phyloP scores from a whole-genome alignment of 1,140 invertebrate species.

The Drosophila setifemur region DNA sequence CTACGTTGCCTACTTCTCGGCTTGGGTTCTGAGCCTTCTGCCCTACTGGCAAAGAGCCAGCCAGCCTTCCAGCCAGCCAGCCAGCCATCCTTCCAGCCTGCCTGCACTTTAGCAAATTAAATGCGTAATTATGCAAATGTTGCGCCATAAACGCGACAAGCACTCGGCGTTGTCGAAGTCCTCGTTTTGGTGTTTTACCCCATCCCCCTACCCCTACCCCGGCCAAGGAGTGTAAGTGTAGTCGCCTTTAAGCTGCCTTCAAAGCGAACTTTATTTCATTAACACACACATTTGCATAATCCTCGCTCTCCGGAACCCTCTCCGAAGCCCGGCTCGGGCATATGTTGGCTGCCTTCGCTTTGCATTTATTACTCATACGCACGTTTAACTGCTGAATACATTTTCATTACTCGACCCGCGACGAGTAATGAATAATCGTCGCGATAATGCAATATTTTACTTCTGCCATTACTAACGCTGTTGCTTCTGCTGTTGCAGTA shows the following conservation, averaged over 20 bases:
- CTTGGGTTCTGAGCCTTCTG: constrained; percentile 5
- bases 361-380: constrained; percentile 79
- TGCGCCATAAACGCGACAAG: constrained; percentile 69
- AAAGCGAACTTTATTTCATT: constrained; percentile 79
- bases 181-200: constrained; percentile 17
- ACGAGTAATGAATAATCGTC: constrained; percentile 71
- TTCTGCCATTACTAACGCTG: constrained; percentile 1
- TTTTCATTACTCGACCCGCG: constrained; percentile 70
- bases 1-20: constrained; percentile 24
- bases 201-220: neutral
- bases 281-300: constrained; percentile 75
- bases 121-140: constrained; percentile 80
- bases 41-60: constrained; percentile 13
- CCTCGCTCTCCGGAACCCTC: constrained; percentile 13
- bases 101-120: constrained; percentile 77
- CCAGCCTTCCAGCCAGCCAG: constrained; percentile 11
- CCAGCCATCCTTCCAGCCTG: constrained; percentile 18
- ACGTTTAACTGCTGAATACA: constrained; percentile 75
- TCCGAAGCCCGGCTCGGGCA: neutral
- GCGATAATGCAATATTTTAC: constrained; percentile 56
- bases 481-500: constrained; percentile 7
- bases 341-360: constrained; percentile 40
- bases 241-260: constrained; percentile 59
- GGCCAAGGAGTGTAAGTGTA: constrained; percentile 11
- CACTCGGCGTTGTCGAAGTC: constrained; percentile 53